Base-by-base conservation (phyloP, 2,888 invertebrate species). In the Tipula confusa region DNA sequence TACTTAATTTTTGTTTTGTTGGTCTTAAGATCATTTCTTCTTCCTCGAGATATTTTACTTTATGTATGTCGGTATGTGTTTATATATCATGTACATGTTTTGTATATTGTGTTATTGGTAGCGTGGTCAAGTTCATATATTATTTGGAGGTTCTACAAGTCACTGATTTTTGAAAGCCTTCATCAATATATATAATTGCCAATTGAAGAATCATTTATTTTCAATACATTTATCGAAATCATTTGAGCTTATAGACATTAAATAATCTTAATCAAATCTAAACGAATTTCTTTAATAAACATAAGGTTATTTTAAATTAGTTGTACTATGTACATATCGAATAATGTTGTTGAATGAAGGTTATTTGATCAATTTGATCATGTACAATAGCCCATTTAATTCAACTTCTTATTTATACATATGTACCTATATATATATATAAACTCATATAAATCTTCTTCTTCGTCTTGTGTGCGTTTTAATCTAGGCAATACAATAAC, bases 311-410 rank as follows among this genome's bases (percentile, higher is more conserved):
- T n/a, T n/a, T n/a, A n/a, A n/a, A n/a, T n/a, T n/a, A n/a, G n/a
- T n/a, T 43, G 43, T 43, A n/a, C 3, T n/a, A n/a, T 43, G 43
- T 43, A 43, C n/a, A 43, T 43, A 43, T 43, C 13, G 5, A 43
- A 43, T n/a, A 36, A 43, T 2, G 5, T 43, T 15, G 5, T 43
- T 6, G n/a, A 43, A 64, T 24, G 64, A 64, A 64, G 64, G 64
- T 64, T 64, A 24, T 64, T 24, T 64, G 18, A 64, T 64, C 64
- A 64, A 64, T 64, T 64, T 64, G n/a, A n/a, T 64, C 64, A 64
- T 64, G 64, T 64, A 64, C 64, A 64, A 18, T 64, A 64, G 64
- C 64, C 64, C 24, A 64, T 64, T 64, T 64, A 24, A 64, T 64
- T 9, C 64, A 64, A 18, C 64, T 64, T 64, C 64, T 64, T 64